Base-by-base conservation (phyloP, 2,797 vertebrate genomes). In the Melanotaenia maccullochi region DNA sequence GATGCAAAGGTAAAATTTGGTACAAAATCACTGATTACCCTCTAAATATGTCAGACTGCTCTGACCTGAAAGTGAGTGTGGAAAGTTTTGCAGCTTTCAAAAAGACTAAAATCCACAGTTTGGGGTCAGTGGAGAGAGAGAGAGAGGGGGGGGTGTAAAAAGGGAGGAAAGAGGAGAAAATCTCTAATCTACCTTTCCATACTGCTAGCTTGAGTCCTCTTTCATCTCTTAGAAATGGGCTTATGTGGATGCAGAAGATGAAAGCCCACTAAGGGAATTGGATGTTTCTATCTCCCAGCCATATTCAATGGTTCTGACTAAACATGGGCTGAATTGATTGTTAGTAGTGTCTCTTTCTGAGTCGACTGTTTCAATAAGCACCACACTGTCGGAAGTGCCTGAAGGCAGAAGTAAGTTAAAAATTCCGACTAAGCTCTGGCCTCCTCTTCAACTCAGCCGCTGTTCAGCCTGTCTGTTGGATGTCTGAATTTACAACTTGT, bases 171-270 rank as follows among this genome's bases (percentile, higher is more conserved):
- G 67, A 58, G 40, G n/a, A 9, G 47, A 54, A 78, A 86, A 86
- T 84, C 75, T 77, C 33, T 73, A 79, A 78, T 85, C 81, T 79
- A 63, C 65, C 32, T 61, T 75, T 79, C 62, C 68, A 80, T 82
- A 81, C 75, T 40, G 60, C 55, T 18, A 18, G 67, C 74, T 78
- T n/a, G 14, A 32, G 4, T 69, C 42, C 32, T 60, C 84, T 89
- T 89, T 92, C 77, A 89, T 91, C 86, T 87, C 61, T 22, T 57
- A 36, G 60, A 88, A 82, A 90, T 60, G 33, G 81, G 78, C 74
- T 79, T 72, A 82, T 79, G 65, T 60, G 76, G 69, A 88, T 68
- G 78, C 80, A 61, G 72, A 74, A 69, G 68, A 82, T 74, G 79
- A 84, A 63, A 76, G 58, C 32, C 52, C 66, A 79, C 80, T 73